phyloP scores from a whole-genome alignment of 2,113 vertebrate species.

The Alligator mississippiensis region DNA sequence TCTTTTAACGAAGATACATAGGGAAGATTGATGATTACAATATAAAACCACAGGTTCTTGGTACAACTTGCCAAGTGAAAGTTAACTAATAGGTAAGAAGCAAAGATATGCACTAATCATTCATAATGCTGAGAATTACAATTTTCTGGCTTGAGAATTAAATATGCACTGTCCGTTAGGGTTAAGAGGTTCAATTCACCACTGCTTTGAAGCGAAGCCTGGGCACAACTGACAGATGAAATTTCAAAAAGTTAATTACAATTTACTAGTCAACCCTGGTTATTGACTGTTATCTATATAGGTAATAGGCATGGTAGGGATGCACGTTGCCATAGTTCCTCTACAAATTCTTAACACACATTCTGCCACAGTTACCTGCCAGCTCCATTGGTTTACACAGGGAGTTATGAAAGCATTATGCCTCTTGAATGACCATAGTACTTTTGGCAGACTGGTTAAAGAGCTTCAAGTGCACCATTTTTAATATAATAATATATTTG shows the following conservation, averaged over 20 bases:
- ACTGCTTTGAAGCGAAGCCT: background rate
- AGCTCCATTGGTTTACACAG: background rate
- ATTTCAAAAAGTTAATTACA: background rate
- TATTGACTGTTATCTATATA: accelerated
- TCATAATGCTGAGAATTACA: background rate
- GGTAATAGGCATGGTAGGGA: background rate
- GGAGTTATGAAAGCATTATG: background rate
- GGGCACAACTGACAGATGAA: background rate
- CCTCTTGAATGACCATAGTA: background rate
- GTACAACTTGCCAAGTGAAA: background rate
- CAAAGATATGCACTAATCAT: background rate
- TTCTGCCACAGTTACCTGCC: background rate
- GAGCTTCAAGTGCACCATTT: background rate
- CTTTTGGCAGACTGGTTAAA: background rate
- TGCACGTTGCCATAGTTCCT: background rate
- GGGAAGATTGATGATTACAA: background rate
- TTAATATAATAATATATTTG: background rate
- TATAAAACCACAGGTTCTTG: background rate
- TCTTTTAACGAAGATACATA: background rate
- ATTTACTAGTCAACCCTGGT: background rate
- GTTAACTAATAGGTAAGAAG: background rate
- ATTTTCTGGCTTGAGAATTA: background rate
- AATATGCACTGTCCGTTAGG: background rate
- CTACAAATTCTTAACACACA: background rate
- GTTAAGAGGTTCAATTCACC: background rate